These are phyloP conservation scores for Stigmatopora nigra DNA, from an alignment of 2,113 vertebrate genomes.

Conservation along the genomic window DNA sequence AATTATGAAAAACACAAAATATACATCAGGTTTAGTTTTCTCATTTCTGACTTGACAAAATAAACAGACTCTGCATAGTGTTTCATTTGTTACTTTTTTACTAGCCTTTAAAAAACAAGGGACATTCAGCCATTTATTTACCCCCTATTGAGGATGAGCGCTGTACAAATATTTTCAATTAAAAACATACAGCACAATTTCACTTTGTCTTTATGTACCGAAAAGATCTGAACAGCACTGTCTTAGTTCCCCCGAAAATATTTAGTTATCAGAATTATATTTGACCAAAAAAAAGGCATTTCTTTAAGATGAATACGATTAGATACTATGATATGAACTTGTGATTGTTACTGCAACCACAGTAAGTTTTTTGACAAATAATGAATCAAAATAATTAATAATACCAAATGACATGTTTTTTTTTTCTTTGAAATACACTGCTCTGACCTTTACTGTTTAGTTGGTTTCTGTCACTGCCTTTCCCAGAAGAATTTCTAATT, in stretches of 20 bases:
- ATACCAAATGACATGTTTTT: not conserved
- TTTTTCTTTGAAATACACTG: not conserved
- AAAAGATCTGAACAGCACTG: too few relatives aligned
- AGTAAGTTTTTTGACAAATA: not conserved
- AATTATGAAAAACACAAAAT: not conserved
- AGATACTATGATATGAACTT: too few relatives aligned
- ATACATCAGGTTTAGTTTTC: not conserved
- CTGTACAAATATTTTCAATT: too few relatives aligned
- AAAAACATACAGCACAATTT: too few relatives aligned
- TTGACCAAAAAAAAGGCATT: too few relatives aligned
- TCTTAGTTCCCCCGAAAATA: too few relatives aligned
- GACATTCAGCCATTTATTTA: too few relatives aligned
- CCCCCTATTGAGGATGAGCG: too few relatives aligned
- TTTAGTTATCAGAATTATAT: too few relatives aligned
- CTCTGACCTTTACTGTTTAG: not conserved
- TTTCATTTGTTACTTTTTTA: not conserved
- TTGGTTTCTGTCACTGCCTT: not conserved
- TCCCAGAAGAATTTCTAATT: not conserved
- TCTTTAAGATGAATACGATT: too few relatives aligned
- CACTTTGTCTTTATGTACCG: too few relatives aligned
- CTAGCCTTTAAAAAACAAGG: not conserved
- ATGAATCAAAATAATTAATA: not conserved
- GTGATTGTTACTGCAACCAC: not conserved
- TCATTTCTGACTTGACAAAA: slow-evolving; percentile 2
- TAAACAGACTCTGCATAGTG: not conserved